These are phyloP conservation scores for Hydropsyche tenuis DNA, from an alignment of 1,140 invertebrate species.

Conservation along the genomic window DNA sequence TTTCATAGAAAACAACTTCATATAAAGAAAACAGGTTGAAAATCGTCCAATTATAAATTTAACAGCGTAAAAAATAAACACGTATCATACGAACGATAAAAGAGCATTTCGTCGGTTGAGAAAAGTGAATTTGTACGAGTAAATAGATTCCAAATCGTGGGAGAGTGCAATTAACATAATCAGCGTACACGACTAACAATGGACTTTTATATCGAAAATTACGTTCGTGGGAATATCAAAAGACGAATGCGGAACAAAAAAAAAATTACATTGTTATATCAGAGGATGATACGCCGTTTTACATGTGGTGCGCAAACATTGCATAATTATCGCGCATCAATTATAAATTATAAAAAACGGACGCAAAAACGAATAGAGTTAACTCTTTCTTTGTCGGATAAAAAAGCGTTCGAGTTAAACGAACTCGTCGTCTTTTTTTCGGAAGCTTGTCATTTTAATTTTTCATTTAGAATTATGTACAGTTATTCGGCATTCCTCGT, in stretches of 20 bases:
- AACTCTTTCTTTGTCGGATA: background rate
- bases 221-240: conserved; percentile 2
- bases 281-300: background rate
- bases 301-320: background rate
- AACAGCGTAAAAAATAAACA: too few relatives aligned
- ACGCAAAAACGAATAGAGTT: background rate
- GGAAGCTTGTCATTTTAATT: background rate
- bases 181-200: background rate
- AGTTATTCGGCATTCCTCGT: background rate
- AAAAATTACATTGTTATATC: conserved; percentile 1
- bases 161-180: conserved; percentile 15
- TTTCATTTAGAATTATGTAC: background rate
- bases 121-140: conserved; percentile 14
- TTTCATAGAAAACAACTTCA: too few relatives aligned
- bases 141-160: background rate
- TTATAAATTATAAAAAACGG: background rate
- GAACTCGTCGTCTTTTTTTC: background rate
- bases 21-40: too few relatives aligned
- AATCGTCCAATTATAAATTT: too few relatives aligned
- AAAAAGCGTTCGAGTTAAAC: background rate
- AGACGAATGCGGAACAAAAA: background rate
- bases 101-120: too few relatives aligned
- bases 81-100: too few relatives aligned
- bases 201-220: background rate
- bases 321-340: background rate